These are phyloP conservation scores for Agrotis clavis DNA, from an alignment of 2,888 invertebrate species.

Conservation along the genomic window DNA sequence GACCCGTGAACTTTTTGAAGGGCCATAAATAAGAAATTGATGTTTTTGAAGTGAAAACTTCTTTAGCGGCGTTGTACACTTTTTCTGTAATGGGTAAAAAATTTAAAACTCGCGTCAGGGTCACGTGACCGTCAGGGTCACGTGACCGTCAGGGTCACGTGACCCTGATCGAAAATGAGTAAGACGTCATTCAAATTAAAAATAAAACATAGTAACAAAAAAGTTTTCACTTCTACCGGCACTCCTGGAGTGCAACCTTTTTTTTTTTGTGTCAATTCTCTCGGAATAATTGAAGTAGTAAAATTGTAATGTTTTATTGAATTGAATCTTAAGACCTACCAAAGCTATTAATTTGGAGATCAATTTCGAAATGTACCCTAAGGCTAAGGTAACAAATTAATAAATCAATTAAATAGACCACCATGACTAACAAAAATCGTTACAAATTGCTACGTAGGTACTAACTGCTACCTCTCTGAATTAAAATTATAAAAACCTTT, in stretches of 20 bases:
- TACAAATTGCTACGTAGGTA: constrained; percentile 9
- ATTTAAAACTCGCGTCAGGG: too few relatives aligned
- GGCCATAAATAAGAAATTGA: constrained; percentile 9
- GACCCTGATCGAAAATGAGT: too few relatives aligned
- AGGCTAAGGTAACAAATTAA: constrained; percentile 41
- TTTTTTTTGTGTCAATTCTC: constrained; percentile 4
- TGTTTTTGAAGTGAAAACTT: too few relatives aligned
- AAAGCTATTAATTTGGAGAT: constrained; percentile 43
- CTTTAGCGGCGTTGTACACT: too few relatives aligned
- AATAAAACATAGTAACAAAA: too few relatives aligned
- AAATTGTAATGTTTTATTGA: constrained; percentile 34
- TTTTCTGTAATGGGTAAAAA: too few relatives aligned
- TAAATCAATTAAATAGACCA: constrained; percentile 50
- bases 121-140: too few relatives aligned
- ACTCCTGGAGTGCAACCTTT: too few relatives aligned
- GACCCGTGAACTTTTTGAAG: constrained; percentile 3
- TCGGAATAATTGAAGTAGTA: constrained; percentile 19
- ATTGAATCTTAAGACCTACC: constrained; percentile 46
- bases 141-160: too few relatives aligned
- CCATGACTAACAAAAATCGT: constrained; percentile 45
- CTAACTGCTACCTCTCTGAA: constrained; percentile 13
- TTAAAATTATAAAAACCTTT: constrained; percentile 48
- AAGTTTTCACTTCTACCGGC: too few relatives aligned
- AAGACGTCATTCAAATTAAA: too few relatives aligned
- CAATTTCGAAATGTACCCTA: constrained; percentile 30